Percentiles rank a stretch among this genome's conserved stretches.
phyloP scores from a whole-genome alignment of 2,888 invertebrate species.

The Rhagium mordax region DNA sequence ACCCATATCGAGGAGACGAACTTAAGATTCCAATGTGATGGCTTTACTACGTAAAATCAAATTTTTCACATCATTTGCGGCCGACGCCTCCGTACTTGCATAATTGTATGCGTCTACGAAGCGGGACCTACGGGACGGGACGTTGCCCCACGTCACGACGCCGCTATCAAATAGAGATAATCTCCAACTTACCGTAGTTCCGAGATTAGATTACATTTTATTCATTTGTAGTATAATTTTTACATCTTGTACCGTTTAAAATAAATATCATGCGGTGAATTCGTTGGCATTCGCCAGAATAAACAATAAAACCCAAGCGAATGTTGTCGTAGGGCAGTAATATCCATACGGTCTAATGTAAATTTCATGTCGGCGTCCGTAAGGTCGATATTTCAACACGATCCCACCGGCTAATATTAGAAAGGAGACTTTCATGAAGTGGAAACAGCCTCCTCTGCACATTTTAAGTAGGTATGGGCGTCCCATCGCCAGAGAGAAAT shows the following conservation, averaged over 20 bases:
- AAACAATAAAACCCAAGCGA: not conserved
- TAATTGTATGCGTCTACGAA: too few species aligned
- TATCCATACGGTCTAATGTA: conserved; percentile 4
- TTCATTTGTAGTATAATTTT: too few species aligned
- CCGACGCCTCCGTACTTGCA: too few species aligned
- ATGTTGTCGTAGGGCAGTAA: conserved; percentile 6
- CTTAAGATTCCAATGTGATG: too few species aligned
- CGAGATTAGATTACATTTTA: too few species aligned
- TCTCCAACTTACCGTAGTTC: too few species aligned
- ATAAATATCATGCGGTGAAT: not conserved
- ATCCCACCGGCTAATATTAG: not conserved
- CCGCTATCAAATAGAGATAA: too few species aligned
- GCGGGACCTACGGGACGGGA: too few species aligned
- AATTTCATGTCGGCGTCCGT: conserved; percentile 12
- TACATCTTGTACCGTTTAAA: not conserved
- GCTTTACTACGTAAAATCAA: too few species aligned
- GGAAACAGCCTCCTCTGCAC: not conserved
- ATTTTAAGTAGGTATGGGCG: not conserved
- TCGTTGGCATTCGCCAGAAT: not conserved
- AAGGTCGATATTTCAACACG: conserved; percentile 2
- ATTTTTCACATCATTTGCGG: too few species aligned
- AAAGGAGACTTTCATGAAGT: not conserved
- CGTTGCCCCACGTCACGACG: too few species aligned
- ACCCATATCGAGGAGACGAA: too few species aligned
- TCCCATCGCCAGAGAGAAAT: not conserved